phyloP scores from a whole-genome alignment of 2,888 invertebrate genomes.

The Drosophila stalkeri region DNA sequence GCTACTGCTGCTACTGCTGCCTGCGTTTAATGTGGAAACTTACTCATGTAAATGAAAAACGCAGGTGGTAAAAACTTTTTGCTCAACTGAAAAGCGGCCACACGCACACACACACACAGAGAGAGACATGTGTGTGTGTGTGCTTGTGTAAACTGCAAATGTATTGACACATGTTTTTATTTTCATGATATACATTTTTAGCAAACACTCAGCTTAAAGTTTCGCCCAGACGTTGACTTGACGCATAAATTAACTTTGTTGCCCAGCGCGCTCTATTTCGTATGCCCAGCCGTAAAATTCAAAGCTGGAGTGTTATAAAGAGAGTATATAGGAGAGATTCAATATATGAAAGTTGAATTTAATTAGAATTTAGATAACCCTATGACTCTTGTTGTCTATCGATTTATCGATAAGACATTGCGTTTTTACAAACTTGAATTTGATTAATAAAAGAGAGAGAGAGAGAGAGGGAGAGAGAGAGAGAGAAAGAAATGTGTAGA shows the following conservation, averaged over 20 bases:
- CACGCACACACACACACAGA: constrained; percentile 7
- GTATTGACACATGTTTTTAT: constrained; percentile 63
- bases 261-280: constrained; percentile 5
- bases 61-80: constrained; percentile 69
- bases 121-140: not conserved
- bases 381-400: too few species aligned
- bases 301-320: not conserved
- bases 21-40: constrained; percentile 72
- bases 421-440: too few species aligned
- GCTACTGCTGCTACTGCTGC: not conserved
- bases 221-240: constrained; percentile 21
- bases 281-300: not conserved
- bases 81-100: constrained; percentile 48
- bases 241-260: constrained; percentile 67
- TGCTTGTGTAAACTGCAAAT: constrained; percentile 25
- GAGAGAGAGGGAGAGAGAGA: too few species aligned
- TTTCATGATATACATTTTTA: constrained; percentile 50
- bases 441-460: too few species aligned
- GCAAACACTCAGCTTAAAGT: constrained; percentile 49
- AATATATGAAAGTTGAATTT: not conserved
- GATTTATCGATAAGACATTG: not conserved
- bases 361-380: too few species aligned
- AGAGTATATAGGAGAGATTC: not conserved
- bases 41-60: constrained; percentile 79
- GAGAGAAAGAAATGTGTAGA: too few species aligned